phyloP scores from a whole-genome alignment of 1,140 invertebrate species.

The Pseudomyrmex concolor region DNA sequence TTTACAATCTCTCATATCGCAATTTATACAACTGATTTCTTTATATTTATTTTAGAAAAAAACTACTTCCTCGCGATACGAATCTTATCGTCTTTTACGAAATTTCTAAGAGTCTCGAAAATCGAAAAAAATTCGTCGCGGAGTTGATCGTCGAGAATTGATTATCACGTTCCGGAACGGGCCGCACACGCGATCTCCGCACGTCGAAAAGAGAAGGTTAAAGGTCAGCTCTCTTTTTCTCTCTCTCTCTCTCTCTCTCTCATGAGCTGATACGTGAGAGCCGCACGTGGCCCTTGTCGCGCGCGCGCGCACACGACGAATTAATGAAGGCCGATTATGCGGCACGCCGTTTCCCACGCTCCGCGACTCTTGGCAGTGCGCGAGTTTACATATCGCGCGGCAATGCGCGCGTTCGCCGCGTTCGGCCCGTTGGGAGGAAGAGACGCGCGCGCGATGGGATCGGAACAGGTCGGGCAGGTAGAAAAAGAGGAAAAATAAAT shows the following conservation, averaged over 20 bases:
- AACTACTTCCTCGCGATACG: too few relatives aligned
- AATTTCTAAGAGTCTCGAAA: background rate
- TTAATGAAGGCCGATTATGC: constrained; percentile 44
- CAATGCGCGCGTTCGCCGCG: background rate
- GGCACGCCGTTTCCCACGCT: constrained; percentile 40
- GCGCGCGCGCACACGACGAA: constrained; percentile 18
- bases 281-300: constrained; percentile 20
- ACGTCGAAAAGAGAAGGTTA: constrained; percentile 13
- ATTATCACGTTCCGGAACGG: background rate
- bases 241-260: too few relatives aligned
- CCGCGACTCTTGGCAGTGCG: background rate
- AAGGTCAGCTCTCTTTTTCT: background rate
- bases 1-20: background rate
- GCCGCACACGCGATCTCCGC: constrained; percentile 4
- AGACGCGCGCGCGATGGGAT: too few relatives aligned
- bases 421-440: constrained; percentile 15
- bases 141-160: background rate
- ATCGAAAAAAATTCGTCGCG: background rate
- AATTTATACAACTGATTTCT: background rate
- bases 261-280: background rate
- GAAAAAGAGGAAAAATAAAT: constrained; percentile 43
- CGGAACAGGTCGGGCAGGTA: constrained; percentile 9
- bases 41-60: background rate
- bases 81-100: background rate
- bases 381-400: constrained; percentile 30